Evolutionary conservation across 2,797 vertebrate species (phyloP).

Genomic region (Melanogrammus aeglefinus): DNA sequence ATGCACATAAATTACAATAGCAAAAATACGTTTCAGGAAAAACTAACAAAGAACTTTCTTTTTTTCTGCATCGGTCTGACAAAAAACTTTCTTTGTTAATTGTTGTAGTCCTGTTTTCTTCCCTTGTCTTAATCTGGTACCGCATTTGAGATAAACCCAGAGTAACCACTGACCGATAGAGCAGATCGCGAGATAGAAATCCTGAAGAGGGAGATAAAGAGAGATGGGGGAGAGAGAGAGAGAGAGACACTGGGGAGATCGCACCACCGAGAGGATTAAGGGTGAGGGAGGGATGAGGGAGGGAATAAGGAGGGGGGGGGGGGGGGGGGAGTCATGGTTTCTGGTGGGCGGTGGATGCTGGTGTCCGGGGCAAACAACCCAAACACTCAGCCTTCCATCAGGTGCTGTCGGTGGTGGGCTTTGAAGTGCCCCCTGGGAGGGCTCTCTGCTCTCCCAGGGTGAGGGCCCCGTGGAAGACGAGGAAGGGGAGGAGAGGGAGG

Average conservation of each 20-base stretch:
- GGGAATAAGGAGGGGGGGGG: slow-evolving; percentile 1
- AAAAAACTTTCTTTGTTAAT: neutral
- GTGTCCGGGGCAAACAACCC: neutral
- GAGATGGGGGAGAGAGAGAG: slow-evolving; percentile 30
- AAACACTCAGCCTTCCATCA: slow-evolving; percentile 19
- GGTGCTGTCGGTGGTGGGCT: slow-evolving; percentile 29
- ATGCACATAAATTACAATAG: neutral
- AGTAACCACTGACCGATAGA: neutral
- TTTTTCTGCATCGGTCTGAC: too few relatives aligned
- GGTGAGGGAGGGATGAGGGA: slow-evolving; percentile 6
- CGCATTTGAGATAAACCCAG: neutral
- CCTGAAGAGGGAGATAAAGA: slow-evolving; percentile 2
- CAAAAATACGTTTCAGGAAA: neutral
- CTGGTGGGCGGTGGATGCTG: neutral
- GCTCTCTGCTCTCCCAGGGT: slow-evolving; percentile 31
- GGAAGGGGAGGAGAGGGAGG: slow-evolving; percentile 19
- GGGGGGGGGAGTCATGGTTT: too few relatives aligned
- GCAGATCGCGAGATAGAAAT: slow-evolving; percentile 17
- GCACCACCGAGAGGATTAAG: neutral
- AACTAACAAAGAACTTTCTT: neutral
- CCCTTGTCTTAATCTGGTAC: neutral
- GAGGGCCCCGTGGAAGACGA: slow-evolving; percentile 37
- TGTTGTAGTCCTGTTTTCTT: neutral
- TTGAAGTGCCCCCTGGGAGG: slow-evolving; percentile 38
- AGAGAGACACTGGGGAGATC: neutral